phyloP scores from a whole-genome alignment of 2,113 vertebrate species.

The Mesocricetus auratus region DNA sequence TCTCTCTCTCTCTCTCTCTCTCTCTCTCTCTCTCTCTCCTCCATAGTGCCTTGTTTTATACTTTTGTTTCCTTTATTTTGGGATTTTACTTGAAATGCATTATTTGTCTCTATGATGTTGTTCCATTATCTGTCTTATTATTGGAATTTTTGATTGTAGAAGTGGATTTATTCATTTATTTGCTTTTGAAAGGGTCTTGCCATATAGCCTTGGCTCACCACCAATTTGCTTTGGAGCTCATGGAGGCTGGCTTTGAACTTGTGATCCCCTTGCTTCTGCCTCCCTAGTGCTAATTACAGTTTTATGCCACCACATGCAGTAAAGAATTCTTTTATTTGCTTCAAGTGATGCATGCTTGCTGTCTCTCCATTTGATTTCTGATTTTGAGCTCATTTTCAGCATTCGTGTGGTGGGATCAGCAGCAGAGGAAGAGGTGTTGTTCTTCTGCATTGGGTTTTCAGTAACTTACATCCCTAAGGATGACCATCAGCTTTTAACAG shows the following conservation, averaged over 20 bases:
- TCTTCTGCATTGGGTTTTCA: not conserved
- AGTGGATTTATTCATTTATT: not conserved
- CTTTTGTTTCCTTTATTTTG: not conserved
- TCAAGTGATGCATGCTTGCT: not conserved
- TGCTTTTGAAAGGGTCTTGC: not conserved
- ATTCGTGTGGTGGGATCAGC: not conserved
- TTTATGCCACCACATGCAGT: not conserved
- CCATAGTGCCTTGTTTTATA: not conserved
- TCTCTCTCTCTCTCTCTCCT: not conserved
- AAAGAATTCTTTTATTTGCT: not conserved
- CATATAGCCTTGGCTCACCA: not conserved
- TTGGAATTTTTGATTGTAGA: not conserved
- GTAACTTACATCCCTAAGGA: not conserved
- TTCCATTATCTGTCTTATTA: not conserved
- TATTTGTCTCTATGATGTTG: not conserved
- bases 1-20: no score
- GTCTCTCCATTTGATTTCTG: not conserved
- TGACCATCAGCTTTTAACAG: not conserved
- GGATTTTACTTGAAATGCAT: conserved; percentile 24
- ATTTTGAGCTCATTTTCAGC: not conserved
- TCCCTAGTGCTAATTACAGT: not conserved
- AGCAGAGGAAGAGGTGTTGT: not conserved
- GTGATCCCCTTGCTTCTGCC: not conserved
- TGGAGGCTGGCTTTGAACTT: not conserved
- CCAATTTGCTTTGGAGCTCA: not conserved